Evolutionary conservation across 1,140 invertebrate species (phyloP).

Genomic region (Micrasema longulum): DNA sequence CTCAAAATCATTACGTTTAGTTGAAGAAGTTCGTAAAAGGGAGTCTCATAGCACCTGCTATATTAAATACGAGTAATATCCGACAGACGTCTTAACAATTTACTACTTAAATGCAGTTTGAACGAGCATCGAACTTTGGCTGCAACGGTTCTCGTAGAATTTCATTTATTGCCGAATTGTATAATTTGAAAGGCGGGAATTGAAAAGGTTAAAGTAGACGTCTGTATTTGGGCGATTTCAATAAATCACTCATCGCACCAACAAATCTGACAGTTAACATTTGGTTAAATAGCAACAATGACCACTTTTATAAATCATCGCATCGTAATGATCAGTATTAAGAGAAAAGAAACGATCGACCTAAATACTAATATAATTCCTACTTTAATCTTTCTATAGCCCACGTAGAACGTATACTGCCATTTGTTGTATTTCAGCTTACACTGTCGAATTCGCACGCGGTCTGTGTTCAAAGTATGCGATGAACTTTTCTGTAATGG

Average conservation of each 20-base stretch:
- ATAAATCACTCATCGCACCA: constrained; percentile 4
- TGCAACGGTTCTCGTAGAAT: background rate
- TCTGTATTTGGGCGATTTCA: background rate
- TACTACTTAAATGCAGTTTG: background rate
- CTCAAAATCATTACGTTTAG: no score
- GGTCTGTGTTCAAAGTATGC: background rate
- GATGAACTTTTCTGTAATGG: constrained; percentile 6
- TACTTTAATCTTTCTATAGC: no score
- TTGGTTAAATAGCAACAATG: background rate
- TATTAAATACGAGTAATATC: no score
- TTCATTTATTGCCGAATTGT: constrained; percentile 9
- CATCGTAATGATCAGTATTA: background rate
- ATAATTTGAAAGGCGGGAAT: constrained; percentile 8
- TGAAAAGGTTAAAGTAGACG: constrained; percentile 7
- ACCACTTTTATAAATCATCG: constrained; percentile 2
- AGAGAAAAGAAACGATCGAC: background rate
- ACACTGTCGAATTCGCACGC: no score
- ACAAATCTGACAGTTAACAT: constrained; percentile 8
- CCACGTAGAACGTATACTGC: no score
- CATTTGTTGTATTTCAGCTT: no score
- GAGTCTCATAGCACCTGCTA: no score
- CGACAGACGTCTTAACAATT: no score
- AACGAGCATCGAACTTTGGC: constrained; percentile 7
- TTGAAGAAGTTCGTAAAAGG: no score
- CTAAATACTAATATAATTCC: no score